Evolutionary conservation across 2,888 invertebrate species (phyloP), one percentile per base, ranked within the genome.

Genomic region (Papilio gigon): DNA sequence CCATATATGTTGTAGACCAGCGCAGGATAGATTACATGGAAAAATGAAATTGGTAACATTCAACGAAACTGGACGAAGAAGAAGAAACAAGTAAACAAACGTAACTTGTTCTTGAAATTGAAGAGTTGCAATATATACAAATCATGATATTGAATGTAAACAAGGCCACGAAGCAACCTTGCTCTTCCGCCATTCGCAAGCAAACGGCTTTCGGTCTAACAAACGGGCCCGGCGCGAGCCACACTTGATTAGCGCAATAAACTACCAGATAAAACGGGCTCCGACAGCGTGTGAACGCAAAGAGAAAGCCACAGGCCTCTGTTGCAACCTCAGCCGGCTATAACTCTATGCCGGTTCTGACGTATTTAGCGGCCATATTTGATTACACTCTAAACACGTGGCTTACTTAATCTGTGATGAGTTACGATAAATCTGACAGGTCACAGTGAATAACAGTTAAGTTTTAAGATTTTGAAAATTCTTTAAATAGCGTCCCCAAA

Each of bases 211-310:
- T 86, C 85, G 80, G 83, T 84, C 85, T 84, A 85, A 82, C 80
- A 89, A 90, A 89, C 90, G 89, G 90, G 87, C 83, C 79, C 81
- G 84, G 85, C 88, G 81, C 85, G 85, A 83, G 88, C 89, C 87
- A 86, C 88, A 85, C 84, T 84, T 87, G 89, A 90, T 88, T 89
- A 90, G 85, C 82, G 86, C 86, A 85, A 90, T 91, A 90, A 91
- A 90, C 82, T 88, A 87, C 87, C 85, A 87, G 90, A 90, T 90
- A 90, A 88, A 89, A 85, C 85, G 84, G 84, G 83, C 76, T 80
- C 82, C 78, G 91, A 91, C 91, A 90, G 91, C 91, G 91, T 92
- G 91, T 88, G 91, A 92, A 92, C 89, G 85, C 74, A 70, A 75
- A 79, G 90, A 87, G 91, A 91, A 91, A 92, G 91, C 87, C 79